Evolutionary conservation across 2,797 vertebrate species (phyloP).

Genomic region (Scomberomorus guttatus): DNA sequence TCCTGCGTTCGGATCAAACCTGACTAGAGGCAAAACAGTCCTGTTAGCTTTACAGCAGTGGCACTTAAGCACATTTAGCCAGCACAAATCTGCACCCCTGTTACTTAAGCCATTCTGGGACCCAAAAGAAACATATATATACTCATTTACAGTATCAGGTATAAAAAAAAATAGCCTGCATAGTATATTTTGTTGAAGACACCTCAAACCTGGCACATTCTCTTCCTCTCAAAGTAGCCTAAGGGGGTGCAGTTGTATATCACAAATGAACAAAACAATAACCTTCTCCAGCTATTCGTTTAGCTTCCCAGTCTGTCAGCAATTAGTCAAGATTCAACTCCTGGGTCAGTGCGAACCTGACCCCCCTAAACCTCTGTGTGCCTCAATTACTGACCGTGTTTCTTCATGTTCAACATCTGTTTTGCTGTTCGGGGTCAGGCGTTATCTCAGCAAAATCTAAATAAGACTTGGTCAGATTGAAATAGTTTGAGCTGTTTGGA

Average conservation of each 20-base stretch:
- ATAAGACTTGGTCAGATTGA: slow-evolving; percentile 38
- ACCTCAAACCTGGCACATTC: slow-evolving; percentile 5
- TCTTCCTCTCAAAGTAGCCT: slow-evolving; percentile 9
- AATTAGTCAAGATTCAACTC: slow-evolving; percentile 70
- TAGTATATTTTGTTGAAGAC: slow-evolving; percentile 2
- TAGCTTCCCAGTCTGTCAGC: slow-evolving; percentile 57
- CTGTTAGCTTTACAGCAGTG: slow-evolving; percentile 47
- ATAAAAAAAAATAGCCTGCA: neutral
- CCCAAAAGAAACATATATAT: slow-evolving; percentile 7
- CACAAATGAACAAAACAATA: slow-evolving; percentile 32
- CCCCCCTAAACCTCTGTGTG: slow-evolving; percentile 36
- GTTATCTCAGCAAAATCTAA: slow-evolving; percentile 68
- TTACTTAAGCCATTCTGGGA: neutral
- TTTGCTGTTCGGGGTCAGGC: slow-evolving; percentile 68
- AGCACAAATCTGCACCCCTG: neutral
- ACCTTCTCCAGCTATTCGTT: slow-evolving; percentile 35
- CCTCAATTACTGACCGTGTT: slow-evolving; percentile 65
- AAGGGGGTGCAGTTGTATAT: slow-evolving; percentile 15
- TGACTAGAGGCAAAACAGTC: slow-evolving; percentile 85
- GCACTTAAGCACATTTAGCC: neutral
- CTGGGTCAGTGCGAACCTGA: slow-evolving; percentile 51
- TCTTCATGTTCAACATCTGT: slow-evolving; percentile 78
- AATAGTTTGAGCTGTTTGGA: slow-evolving; percentile 24
- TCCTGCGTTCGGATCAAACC: slow-evolving; percentile 92
- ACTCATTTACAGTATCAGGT: neutral